Percentiles rank a stretch among this genome's conserved stretches.
phyloP scores from a whole-genome alignment of 2,113 vertebrate species.

The Bufo gargarizans region DNA sequence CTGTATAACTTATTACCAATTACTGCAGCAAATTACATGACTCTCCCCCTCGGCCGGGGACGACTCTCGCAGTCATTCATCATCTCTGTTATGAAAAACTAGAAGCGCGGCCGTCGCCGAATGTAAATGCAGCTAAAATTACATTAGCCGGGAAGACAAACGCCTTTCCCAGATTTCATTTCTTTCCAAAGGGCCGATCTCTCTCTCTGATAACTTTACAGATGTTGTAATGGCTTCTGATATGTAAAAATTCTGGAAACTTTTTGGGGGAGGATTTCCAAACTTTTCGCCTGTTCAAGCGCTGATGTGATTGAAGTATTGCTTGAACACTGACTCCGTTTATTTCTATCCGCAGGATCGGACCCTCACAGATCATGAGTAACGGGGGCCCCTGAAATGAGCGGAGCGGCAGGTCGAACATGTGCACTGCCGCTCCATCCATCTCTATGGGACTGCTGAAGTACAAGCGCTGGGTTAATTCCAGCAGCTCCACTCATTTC shows the following conservation, averaged over 20 bases:
- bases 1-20: neutral
- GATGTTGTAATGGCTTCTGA: neutral
- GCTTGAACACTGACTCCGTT: too few species aligned
- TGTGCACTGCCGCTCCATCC: too few species aligned
- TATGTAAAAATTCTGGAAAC: neutral
- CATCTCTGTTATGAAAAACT: conserved; percentile 1
- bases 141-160: neutral
- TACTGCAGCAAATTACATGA: neutral
- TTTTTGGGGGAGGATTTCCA: neutral
- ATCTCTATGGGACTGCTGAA: too few species aligned
- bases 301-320: too few species aligned
- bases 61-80: neutral
- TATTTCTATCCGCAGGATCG: too few species aligned
- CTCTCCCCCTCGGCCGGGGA: neutral
- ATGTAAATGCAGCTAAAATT: conserved; percentile 29
- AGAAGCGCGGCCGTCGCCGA: neutral
- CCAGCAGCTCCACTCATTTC: too few species aligned
- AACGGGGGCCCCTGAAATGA: too few species aligned
- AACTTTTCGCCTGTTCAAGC: too few species aligned
- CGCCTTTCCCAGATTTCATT: neutral
- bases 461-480: too few species aligned
- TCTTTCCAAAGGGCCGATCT: neutral
- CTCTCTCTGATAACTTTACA: neutral
- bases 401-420: too few species aligned
- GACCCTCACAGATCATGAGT: too few species aligned